Evolutionary conservation across 2,888 invertebrate genomes (phyloP), one percentile per base, ranked within the genome.

Genomic region (Alentia gelatinosa): DNA sequence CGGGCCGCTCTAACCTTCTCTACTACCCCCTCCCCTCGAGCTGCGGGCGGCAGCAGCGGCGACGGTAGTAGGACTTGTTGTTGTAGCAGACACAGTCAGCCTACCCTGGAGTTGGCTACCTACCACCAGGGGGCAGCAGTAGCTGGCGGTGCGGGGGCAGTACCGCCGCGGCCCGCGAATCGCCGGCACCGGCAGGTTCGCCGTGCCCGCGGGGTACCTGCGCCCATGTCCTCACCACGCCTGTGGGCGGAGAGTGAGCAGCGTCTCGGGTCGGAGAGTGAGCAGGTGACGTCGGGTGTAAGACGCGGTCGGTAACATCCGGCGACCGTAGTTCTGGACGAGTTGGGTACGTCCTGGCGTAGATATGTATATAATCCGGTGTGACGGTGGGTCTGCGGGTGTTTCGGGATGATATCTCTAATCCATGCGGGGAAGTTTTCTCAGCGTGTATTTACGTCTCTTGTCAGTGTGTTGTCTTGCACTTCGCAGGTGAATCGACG

Each of bases 401-500:
- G 56, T 19, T 56, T 19, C 23, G 19, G 19, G 19, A n/a, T n/a
- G n/a, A n/a, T n/a, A n/a, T n/a, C n/a, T 56, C 23, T 4, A 56
- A 56, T 56, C 56, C 56, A n/a, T 19, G 19, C 19, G 56, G 56
- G n/a, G 56, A n/a, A 56, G 23, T 42, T 7, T 42, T 19, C n/a
- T 12, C 5, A n/a, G 23, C 56, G 23, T 56, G 47, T 42, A 9
- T 19, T 56, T n/a, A 19, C n/a, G 5, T 56, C 23, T 56, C 3
- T 56, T 19, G 3, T 56, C 23, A n/a, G 19, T 19, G 19, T 56
- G 56, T 19, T 56, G 56, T 56, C n/a, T 56, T 56, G n/a, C 56
- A 56, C 56, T 56, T 56, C 56, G 56, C 56, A 56, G 56, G 56
- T 56, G 56, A 56, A 56, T 56, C 56, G n/a, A 56, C 56, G 56